A percentile compares a stretch with the other conserved stretches of the same genome.
These are phyloP conservation scores for Kuschelorhynchus macadamiae DNA, from an alignment of 2,888 invertebrate genomes.

Conservation along the genomic window DNA sequence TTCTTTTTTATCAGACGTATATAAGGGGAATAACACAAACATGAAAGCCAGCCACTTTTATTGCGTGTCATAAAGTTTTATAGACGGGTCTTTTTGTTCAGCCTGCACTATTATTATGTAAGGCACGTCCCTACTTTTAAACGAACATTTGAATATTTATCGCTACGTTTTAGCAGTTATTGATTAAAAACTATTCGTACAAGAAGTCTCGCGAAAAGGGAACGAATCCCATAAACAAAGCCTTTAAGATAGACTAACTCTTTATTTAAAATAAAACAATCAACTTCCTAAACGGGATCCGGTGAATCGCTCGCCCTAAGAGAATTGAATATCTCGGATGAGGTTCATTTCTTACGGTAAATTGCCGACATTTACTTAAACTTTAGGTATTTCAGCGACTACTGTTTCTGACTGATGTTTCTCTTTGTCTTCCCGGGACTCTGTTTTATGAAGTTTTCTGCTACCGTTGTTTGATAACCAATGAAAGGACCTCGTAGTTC, in stretches of 20 bases:
- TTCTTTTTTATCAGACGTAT: too few species aligned
- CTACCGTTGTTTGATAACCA: slow-evolving; percentile 37
- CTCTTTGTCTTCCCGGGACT: slow-evolving; percentile 34
- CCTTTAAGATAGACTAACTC: slow-evolving; percentile 43
- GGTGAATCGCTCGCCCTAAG: slow-evolving; percentile 37
- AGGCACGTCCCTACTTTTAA: too few species aligned
- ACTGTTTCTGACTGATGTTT: slow-evolving; percentile 43
- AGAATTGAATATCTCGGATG: slow-evolving; percentile 52
- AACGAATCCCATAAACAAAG: slow-evolving; percentile 35
- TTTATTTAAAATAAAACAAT: slow-evolving; percentile 46
- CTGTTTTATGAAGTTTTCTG: slow-evolving; percentile 32
- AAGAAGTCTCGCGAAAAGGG: neutral
- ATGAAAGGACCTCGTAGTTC: slow-evolving; percentile 11
- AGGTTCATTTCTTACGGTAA: slow-evolving; percentile 51
- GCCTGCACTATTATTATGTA: too few species aligned
- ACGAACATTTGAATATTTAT: too few species aligned
- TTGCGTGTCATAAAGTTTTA: too few species aligned
- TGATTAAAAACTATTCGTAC: neutral
- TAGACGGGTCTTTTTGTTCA: too few species aligned
- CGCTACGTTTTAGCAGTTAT: neutral
- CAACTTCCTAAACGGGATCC: slow-evolving; percentile 37
- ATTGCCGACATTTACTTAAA: slow-evolving; percentile 49
- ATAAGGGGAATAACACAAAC: too few species aligned
- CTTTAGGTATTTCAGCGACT: slow-evolving; percentile 48
- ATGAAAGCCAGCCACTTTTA: too few species aligned